Conservation (phyloP, 1,140 invertebrate species). For the Drosophila repletoides region DNA sequence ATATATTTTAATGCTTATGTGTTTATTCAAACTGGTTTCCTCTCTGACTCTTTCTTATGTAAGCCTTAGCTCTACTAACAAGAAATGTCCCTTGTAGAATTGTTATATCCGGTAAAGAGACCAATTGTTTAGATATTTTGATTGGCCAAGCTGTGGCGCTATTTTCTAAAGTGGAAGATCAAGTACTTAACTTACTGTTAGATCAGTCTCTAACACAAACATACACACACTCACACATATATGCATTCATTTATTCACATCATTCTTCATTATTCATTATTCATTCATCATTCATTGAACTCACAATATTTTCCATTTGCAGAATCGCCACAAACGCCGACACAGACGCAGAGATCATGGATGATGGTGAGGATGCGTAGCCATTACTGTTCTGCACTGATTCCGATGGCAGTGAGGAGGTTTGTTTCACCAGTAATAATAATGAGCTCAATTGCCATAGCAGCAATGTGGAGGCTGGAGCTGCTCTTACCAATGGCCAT, state of each 20-base stretch:
- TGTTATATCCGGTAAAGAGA: too few relatives aligned
- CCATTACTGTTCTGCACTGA: slow-evolving; percentile 80
- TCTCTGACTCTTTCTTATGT: too few relatives aligned
- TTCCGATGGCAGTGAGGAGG: slow-evolving; percentile 71
- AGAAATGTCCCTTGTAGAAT: too few relatives aligned
- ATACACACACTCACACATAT: background rate
- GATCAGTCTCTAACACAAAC: too few relatives aligned
- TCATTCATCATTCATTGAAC: slow-evolving; percentile 15
- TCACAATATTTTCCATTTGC: slow-evolving; percentile 41
- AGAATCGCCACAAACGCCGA: slow-evolving; percentile 68
- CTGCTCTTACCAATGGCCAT: slow-evolving; percentile 32
- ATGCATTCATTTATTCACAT: background rate
- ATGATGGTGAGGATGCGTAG: slow-evolving; percentile 79
- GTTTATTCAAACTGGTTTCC: too few relatives aligned
- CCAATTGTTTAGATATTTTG: too few relatives aligned
- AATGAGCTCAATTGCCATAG: slow-evolving; percentile 58
- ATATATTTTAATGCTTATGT: background rate
- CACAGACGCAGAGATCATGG: slow-evolving; percentile 57
- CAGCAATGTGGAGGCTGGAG: slow-evolving; percentile 45
- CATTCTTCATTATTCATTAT: background rate
- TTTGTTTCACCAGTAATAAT: slow-evolving; percentile 69
- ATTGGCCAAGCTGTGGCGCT: too few relatives aligned
- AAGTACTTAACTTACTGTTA: too few relatives aligned
- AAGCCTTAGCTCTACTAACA: slow-evolving; percentile 3
- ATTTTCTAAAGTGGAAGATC: too few relatives aligned